Percentiles rank a stretch among this genome's conserved stretches.
Evolutionary conservation across 2,797 vertebrate genomes (phyloP).

Genomic region (Megalops cyprinoides): DNA sequence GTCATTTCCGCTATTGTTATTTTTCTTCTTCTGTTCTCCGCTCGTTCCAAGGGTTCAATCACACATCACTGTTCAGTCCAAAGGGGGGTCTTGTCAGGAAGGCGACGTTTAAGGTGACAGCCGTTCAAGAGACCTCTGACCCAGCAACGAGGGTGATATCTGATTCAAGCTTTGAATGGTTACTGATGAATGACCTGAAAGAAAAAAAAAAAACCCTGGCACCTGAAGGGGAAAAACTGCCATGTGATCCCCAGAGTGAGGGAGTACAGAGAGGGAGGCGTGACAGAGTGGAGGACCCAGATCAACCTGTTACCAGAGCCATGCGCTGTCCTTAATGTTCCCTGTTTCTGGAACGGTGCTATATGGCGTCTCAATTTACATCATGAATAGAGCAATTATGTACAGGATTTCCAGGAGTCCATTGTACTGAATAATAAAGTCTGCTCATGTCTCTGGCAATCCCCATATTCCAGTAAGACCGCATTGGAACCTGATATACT

Average conservation of each 20-base stretch:
- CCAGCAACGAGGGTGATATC: not conserved
- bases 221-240: not conserved
- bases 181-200: not conserved
- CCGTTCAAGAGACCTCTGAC: not conserved
- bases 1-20: not conserved
- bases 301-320: not conserved
- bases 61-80: not conserved
- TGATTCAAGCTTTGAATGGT: constrained; percentile 4
- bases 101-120: not conserved
- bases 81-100: constrained; percentile 2
- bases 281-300: not conserved
- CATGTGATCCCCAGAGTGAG: not conserved
- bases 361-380: too few relatives aligned
- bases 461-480: not conserved
- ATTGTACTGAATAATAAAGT: not conserved
- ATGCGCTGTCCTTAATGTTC: not conserved
- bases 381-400: not conserved
- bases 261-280: not conserved
- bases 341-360: too few relatives aligned
- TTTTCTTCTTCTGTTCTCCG: not conserved
- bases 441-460: not conserved
- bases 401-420: not conserved
- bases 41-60: not conserved
- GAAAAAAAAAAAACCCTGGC: constrained; percentile 4
- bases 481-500: not conserved